Evolutionary conservation across 1,140 invertebrate species (phyloP), one percentile per base, ranked within the genome.

Genomic region (Chrysopa pallens): DNA sequence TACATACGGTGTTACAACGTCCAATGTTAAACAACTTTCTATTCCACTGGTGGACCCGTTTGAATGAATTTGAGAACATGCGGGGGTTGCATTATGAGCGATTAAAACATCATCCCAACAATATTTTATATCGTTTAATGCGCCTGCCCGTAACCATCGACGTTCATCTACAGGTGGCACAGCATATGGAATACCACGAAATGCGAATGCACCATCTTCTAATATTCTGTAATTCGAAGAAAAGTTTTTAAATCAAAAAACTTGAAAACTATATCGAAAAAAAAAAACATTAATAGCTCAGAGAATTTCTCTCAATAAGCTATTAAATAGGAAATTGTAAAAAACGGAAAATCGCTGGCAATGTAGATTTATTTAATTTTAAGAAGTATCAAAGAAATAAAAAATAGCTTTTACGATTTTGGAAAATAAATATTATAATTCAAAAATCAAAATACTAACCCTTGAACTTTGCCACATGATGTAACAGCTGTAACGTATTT

Each of bases 151-250:
- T 33, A 73, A 72, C 72, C 84, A 91, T 44, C 86, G 69, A 15
- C 68, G 64, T 36, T 78, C 70, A 8, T 63, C 72, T 0, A 80
- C 47, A 0, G 87, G 86, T 8, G 84, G 78, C n/a, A 76, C 52
- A 4, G 87, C 86, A 57, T 86, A 92, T 0, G 86, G 87, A 39
- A 92, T 82, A 12, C 85, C 84, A 13, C 76, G 74, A 59, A 91
- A 91, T 2, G 80, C 79, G 49, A 78, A 80, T 2, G 74, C 80
- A 9, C 74, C 77, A 44, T 85, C 77, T 53, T 86, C 77, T 17
- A 78, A 60, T 8, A 79, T 55, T 12, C 76, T 78, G 59, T 14
- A 66, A 23, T 23, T 23, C 2, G 5, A 23, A 23, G 5, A 23
- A 23, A 3, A 3, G 5, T 3, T 23, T 5, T 5, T 23, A 23